Evolutionary conservation across 2,797 vertebrate species (phyloP).

Genomic region (Streptopelia turtur): DNA sequence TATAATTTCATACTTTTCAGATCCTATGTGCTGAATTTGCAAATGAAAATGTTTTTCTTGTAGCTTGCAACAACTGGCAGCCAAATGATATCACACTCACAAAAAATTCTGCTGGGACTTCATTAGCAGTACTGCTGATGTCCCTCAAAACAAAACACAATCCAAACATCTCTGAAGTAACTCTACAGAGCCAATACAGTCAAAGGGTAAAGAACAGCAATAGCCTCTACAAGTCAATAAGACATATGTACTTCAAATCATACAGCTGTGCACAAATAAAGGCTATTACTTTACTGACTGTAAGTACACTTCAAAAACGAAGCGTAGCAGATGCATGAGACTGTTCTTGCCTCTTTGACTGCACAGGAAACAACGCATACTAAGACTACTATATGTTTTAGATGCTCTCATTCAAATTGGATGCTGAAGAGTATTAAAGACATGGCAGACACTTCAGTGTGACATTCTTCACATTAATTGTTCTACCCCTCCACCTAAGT

Average conservation of each 20-base stretch:
- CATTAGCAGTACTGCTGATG: not conserved
- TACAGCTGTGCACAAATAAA: not conserved
- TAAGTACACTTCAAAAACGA: not conserved
- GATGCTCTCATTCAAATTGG: not conserved
- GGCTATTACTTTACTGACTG: not conserved
- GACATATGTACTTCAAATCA: not conserved
- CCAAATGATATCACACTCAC: not conserved
- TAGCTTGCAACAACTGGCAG: not conserved
- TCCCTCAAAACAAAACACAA: not conserved
- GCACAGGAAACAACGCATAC: not conserved
- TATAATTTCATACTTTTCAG: not conserved
- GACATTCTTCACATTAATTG: not conserved
- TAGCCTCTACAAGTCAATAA: not conserved
- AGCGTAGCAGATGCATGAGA: not conserved
- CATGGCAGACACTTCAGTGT: not conserved
- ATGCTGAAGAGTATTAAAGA: not conserved
- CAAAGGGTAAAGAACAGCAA: not conserved
- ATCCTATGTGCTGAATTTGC: not conserved
- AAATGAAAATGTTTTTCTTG: not conserved
- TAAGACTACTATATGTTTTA: not conserved
- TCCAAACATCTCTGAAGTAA: not conserved
- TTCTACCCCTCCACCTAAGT: not conserved
- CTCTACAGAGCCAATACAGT: not conserved
- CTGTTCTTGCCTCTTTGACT: not conserved
- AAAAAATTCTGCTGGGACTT: not conserved